Conservation (phyloP, 2,888 invertebrate genomes). For the Eupithecia abbreviata region DNA sequence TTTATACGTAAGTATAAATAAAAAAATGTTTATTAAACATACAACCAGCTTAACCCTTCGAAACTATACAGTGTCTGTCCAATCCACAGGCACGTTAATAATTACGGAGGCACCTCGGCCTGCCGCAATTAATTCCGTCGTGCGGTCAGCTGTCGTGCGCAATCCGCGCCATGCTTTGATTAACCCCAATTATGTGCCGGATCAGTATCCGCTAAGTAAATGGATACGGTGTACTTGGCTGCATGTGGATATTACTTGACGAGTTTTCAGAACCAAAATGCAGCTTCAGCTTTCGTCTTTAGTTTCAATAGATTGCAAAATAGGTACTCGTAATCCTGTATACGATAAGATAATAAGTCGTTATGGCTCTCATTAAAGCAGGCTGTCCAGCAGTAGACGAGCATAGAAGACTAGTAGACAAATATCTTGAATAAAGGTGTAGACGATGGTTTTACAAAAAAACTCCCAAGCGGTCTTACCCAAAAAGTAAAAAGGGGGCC, state of each 20-base stretch:
- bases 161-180: constrained; percentile 39
- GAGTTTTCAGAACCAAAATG: background rate
- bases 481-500: too few species aligned
- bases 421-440: background rate
- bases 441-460: too few species aligned
- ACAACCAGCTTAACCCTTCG: background rate
- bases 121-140: constrained; percentile 74
- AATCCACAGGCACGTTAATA: constrained; percentile 57
- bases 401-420: background rate
- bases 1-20: background rate
- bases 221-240: background rate
- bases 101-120: constrained; percentile 69
- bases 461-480: too few species aligned
- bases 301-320: background rate
- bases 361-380: background rate
- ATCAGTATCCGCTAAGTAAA: constrained; percentile 4
- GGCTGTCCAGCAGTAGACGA: background rate
- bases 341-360: background rate
- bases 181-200: constrained; percentile 39
- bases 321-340: background rate
- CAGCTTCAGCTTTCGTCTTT: background rate
- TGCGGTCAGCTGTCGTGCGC: constrained; percentile 63
- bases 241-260: background rate
- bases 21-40: background rate
- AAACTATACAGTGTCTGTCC: constrained; percentile 8